phyloP scores from a whole-genome alignment of 2,797 vertebrate species.

The Rhadinocentrus ornatus region DNA sequence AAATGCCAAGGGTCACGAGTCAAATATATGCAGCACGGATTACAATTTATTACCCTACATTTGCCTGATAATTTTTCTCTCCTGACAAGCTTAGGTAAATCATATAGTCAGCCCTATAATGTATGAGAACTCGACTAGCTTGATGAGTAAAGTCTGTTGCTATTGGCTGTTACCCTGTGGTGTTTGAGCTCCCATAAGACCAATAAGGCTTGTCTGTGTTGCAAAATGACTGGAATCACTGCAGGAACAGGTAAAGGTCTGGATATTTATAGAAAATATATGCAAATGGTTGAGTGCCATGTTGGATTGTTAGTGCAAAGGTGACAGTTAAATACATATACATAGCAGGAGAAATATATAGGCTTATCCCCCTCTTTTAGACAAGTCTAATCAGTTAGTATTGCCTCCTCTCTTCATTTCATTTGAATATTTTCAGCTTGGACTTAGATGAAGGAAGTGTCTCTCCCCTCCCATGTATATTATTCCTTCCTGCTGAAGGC shows the following conservation, averaged over 20 bases:
- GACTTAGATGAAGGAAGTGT: conserved; percentile 83
- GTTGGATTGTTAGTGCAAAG: conserved; percentile 82
- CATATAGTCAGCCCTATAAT: conserved; percentile 89
- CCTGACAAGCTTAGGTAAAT: conserved; percentile 96
- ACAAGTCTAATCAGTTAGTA: conserved; percentile 86
- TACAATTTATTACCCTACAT: conserved; percentile 94
- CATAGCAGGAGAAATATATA: conserved; percentile 73
- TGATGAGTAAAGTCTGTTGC: conserved; percentile 81
- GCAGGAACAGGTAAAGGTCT: conserved; percentile 77
- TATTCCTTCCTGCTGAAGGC: conserved; percentile 90
- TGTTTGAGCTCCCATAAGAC: conserved; percentile 86
- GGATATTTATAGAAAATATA: conserved; percentile 88
- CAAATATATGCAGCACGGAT: conserved; percentile 92
- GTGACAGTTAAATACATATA: conserved; percentile 84
- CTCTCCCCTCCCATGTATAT: conserved; percentile 79
- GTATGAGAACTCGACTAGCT: conserved; percentile 84
- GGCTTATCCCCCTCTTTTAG: conserved; percentile 71
- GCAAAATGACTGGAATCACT: conserved; percentile 66
- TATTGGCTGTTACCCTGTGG: conserved; percentile 83
- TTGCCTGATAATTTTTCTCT: conserved; percentile 94
- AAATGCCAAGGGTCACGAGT: conserved; percentile 95
- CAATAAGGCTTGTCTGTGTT: conserved; percentile 78
- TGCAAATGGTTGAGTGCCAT: conserved; percentile 84
- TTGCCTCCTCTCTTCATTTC: conserved; percentile 84
- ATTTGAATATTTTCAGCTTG: conserved; percentile 87